A percentile compares a stretch with the other conserved stretches of the same genome.
These are phyloP conservation scores for Cisticola juncidis DNA, from an alignment of 2,113 vertebrate species.

Conservation along the genomic window DNA sequence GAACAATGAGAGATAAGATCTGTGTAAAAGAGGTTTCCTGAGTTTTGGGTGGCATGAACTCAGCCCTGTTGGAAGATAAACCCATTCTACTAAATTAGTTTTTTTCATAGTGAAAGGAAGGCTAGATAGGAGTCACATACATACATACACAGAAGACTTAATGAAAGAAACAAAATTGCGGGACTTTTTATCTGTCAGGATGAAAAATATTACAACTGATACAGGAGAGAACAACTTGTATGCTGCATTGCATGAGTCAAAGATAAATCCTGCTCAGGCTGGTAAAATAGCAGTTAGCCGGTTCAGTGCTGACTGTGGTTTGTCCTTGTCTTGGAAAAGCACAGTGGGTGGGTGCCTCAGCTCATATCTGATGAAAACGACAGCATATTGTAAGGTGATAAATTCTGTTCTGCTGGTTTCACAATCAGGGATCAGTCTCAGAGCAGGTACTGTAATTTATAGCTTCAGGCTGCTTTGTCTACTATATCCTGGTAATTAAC, in stretches of 20 bases:
- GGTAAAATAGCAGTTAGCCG: background rate
- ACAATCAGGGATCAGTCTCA: background rate
- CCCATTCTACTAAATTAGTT: background rate
- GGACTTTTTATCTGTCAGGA: background rate
- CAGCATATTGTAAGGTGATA: background rate
- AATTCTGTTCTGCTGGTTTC: conserved; percentile 2
- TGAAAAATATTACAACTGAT: background rate
- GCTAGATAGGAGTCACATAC: background rate
- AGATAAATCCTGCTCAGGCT: background rate
- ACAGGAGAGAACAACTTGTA: background rate
- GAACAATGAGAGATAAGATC: background rate
- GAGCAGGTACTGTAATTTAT: background rate
- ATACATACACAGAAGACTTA: background rate
- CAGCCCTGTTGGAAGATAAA: background rate
- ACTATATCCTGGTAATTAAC: background rate
- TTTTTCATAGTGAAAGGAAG: background rate
- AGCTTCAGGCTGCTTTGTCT: conserved; percentile 28
- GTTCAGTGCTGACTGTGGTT: background rate
- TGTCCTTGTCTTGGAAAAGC: background rate
- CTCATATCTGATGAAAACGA: background rate
- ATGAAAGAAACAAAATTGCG: background rate
- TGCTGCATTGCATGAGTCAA: background rate
- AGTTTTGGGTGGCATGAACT: background rate
- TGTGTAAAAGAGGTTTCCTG: background rate
- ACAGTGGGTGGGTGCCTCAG: background rate